Base-by-base conservation (phyloP, 2,888 invertebrate species). In the Eretmocerus hayati region DNA sequence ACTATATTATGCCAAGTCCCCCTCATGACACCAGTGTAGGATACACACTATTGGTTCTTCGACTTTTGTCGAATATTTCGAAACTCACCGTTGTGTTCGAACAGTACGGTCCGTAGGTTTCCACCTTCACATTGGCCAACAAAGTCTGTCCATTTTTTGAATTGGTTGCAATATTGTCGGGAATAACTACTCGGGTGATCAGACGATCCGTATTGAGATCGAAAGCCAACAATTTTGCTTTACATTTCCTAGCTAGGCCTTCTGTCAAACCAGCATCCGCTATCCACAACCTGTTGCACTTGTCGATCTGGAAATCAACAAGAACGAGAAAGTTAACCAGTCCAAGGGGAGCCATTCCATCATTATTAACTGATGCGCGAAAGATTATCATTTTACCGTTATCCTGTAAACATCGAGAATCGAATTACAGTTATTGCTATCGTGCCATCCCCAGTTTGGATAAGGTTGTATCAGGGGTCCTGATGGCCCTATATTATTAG, bases 341-440 rank as follows among this genome's bases (percentile, higher is more conserved):
- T 2, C 21, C 8, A 37, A 9, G 6, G 20, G 5, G 20, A 20
- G n/a, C 8, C n/a, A 20, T 9, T n/a, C n/a, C n/a, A n/a, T n/a
- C n/a, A n/a, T n/a, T n/a, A n/a, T n/a, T n/a, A n/a, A n/a, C n/a
- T n/a, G n/a, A n/a, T n/a, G n/a, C n/a, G n/a, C n/a, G n/a, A n/a
- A n/a, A n/a, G n/a, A n/a, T n/a, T n/a, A n/a, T n/a, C n/a, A n/a
- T n/a, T n/a, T 76, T 72, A 87, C 87, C 57, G 81, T 77, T 15
- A 83, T 73, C 62, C 88, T 75, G 61, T 82, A 87, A 2, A 85
- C 87, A 0, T 85, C 87, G 0, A 82, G 82, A 37, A 89, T 74
- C n/a, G 80, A 79, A 30, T 79, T 72, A 59, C 85, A 85, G 63
- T 80, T 52, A 0, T 79, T 78, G 55, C 77, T 77, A 53, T 74